Percentiles rank a stretch among this genome's conserved stretches.
phyloP scores from a whole-genome alignment of 2,888 invertebrate genomes.

The Andrena fulva region DNA sequence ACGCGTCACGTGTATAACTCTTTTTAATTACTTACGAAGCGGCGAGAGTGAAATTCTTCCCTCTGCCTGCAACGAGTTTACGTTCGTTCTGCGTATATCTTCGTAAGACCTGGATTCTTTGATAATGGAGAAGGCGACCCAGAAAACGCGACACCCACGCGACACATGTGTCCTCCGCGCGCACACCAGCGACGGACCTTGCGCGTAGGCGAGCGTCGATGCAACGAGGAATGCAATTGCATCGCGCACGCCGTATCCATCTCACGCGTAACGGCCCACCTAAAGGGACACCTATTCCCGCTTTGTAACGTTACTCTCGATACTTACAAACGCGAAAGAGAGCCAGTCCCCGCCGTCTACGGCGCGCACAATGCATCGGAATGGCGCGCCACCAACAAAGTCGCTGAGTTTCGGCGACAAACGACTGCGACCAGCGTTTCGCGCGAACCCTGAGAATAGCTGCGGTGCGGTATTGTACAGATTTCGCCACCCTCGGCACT shows the following conservation, averaged over 20 bases:
- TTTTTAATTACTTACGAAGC: constrained; percentile 53
- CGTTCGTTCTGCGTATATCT: constrained; percentile 57
- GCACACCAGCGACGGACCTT: background rate
- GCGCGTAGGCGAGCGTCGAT: background rate
- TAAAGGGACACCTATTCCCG: constrained; percentile 37
- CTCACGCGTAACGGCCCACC: constrained; percentile 47
- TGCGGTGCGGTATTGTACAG: no score
- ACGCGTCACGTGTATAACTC: constrained; percentile 16
- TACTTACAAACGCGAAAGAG: constrained; percentile 25
- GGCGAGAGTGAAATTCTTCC: constrained; percentile 56
- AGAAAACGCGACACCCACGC: constrained; percentile 57
- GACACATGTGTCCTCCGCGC: background rate
- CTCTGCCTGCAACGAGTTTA: constrained; percentile 46
- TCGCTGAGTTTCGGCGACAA: background rate
- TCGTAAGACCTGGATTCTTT: constrained; percentile 62
- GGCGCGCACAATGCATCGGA: background rate
- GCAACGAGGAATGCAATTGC: constrained; percentile 53
- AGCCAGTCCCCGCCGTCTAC: constrained; percentile 5
- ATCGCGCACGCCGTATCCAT: constrained; percentile 25
- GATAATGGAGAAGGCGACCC: constrained; percentile 69
- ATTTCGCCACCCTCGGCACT: no score
- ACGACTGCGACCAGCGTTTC: background rate
- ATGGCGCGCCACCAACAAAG: background rate
- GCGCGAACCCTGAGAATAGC: background rate
- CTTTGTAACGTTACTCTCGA: constrained; percentile 38